phyloP scores from a whole-genome alignment of 1,140 invertebrate genomes.

The Ptiloglossa arizonensis region DNA sequence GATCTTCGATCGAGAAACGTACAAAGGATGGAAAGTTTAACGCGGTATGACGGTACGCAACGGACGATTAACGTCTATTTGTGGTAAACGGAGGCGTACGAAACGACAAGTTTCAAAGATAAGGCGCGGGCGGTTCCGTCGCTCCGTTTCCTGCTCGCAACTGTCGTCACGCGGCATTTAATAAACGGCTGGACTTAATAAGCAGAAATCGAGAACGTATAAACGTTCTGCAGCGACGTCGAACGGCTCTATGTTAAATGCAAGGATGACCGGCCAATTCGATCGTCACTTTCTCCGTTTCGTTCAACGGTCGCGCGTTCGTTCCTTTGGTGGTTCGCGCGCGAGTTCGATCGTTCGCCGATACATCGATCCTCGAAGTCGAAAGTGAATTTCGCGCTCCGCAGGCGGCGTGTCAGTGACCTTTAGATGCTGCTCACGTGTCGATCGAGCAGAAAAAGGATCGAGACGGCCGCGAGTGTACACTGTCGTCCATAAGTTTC shows the following conservation, averaged over 20 bases:
- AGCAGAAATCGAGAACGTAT: conserved; percentile 28
- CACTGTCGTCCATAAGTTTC: too few species aligned
- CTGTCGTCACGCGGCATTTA: conserved; percentile 9
- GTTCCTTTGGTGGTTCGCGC: background rate
- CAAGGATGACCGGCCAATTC: conserved; percentile 17
- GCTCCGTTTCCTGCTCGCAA: conserved; percentile 8
- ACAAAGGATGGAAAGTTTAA: too few species aligned
- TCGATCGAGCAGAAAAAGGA: conserved; percentile 9
- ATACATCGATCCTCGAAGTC: conserved; percentile 28
- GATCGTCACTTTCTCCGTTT: conserved; percentile 56
- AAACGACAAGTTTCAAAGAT: background rate
- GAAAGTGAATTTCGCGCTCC: conserved; percentile 57
- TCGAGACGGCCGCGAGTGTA: background rate
- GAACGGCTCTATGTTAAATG: conserved; percentile 44
- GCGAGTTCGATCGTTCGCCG: conserved; percentile 3
- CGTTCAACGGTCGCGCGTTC: background rate
- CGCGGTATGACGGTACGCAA: too few species aligned
- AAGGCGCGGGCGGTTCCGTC: conserved; percentile 20
- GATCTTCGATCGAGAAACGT: too few species aligned
- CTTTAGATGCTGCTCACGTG: conserved; percentile 29
- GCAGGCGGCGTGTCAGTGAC: conserved; percentile 22
- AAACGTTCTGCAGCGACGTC: background rate
- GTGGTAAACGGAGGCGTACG: background rate
- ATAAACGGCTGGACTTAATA: conserved; percentile 35
- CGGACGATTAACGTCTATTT: too few species aligned